A percentile compares a stretch with the other conserved stretches of the same genome.
These are phyloP conservation scores for Echinarachnius parma DNA, from an alignment of 53 echinoderm and acorn worm species.

Conservation along the genomic window DNA sequence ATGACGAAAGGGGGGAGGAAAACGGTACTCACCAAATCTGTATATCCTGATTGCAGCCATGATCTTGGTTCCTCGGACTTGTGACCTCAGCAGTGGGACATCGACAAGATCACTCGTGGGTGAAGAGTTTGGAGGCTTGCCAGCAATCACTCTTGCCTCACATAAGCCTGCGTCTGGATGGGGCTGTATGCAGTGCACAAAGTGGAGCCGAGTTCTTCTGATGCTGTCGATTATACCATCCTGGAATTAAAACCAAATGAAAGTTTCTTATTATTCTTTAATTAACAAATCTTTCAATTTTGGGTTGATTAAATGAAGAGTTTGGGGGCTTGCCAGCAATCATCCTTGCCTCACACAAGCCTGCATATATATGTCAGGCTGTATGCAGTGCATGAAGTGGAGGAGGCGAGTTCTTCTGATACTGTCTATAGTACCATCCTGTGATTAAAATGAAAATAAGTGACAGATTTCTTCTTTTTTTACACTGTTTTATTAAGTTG, in stretches of 20 bases:
- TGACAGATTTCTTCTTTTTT: too few species aligned
- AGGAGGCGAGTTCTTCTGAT: constrained; percentile 81
- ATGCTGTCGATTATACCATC: constrained; percentile 88
- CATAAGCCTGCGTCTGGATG: constrained; percentile 83
- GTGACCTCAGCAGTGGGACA: constrained; percentile 77
- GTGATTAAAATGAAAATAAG: too few species aligned
- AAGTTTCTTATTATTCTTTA: too few species aligned
- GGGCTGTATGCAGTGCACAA: constrained; percentile 86
- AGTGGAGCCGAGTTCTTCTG: constrained; percentile 84
- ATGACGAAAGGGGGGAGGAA: too few species aligned
- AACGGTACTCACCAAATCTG: constrained; percentile 83
- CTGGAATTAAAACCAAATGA: too few species aligned
- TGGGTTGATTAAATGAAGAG: too few species aligned
- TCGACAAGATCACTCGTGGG: constrained; percentile 64
- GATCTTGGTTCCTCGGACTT: constrained; percentile 66
- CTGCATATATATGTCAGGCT: constrained; percentile 84
- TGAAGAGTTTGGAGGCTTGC: constrained; percentile 58
- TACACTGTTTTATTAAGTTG: too few species aligned
- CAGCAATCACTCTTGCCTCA: constrained; percentile 56
- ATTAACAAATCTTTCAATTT: too few species aligned
- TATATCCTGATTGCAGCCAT: constrained; percentile 77
- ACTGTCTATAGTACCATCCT: constrained; percentile 91
- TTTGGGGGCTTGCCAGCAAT: constrained; percentile 49
- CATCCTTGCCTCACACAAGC: constrained; percentile 72
- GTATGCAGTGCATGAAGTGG: constrained; percentile 90